phyloP scores from a whole-genome alignment of 2,888 invertebrate species.

The Heteromyza rotundicornis region DNA sequence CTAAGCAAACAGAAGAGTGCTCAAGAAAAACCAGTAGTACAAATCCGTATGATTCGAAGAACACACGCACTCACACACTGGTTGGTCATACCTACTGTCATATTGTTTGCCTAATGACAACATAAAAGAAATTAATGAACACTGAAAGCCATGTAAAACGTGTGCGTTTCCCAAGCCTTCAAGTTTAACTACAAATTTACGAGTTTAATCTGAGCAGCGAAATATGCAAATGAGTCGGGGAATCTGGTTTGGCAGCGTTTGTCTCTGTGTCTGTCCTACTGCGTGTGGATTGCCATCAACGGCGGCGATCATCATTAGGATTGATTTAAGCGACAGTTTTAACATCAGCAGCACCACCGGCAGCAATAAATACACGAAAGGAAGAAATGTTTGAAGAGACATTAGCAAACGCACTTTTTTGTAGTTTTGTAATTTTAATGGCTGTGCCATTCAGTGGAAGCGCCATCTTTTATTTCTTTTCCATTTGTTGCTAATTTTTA shows the following conservation, averaged over 20 bases:
- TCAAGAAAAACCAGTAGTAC: not conserved
- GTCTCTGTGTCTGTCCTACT: not conserved
- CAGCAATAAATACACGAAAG: too few species aligned
- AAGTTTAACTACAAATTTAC: conserved; percentile 53
- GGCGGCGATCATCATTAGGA: not conserved
- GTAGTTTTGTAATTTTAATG: not conserved
- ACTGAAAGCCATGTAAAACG: not conserved
- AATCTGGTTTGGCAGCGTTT: not conserved
- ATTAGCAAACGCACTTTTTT: too few species aligned
- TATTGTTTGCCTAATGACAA: not conserved
- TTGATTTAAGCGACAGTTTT: conserved; percentile 11
- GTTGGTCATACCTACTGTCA: not conserved
- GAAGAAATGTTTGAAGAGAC: too few species aligned
- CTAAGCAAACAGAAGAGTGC: not conserved
- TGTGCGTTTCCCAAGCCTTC: conserved; percentile 21
- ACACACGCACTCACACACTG: not conserved
- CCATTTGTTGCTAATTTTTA: conserved; percentile 7
- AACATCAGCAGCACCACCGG: too few species aligned
- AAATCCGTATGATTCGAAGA: too few species aligned
- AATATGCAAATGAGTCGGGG: not conserved
- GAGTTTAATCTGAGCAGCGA: conserved; percentile 41
- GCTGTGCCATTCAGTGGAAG: too few species aligned
- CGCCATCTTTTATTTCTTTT: too few species aligned
- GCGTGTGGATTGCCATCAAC: not conserved
- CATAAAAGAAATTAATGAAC: not conserved